Evolutionary conservation across 2,888 invertebrate genomes (phyloP), one percentile per base, ranked within the genome.

Genomic region (Amblyteles armatorius): DNA sequence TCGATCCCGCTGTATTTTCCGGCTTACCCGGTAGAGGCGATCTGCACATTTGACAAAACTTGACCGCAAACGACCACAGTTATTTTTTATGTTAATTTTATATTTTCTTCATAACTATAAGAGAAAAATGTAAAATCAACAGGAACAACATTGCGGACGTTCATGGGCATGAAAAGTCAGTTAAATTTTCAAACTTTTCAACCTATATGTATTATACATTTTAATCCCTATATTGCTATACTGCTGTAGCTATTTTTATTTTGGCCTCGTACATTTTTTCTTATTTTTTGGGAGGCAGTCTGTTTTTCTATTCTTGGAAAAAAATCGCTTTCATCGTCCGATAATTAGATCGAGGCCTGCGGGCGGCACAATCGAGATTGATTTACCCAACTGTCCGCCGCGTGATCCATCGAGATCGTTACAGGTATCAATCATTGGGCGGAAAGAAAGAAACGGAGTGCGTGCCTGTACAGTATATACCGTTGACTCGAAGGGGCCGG

Each of bases 371-470:
- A 67, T 40, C 65, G 40, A 19, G 26, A 67, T 67, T 67, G 65
- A 67, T 67, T 40, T 67, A 11, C 40, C 40, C 40, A 40, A 40
- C 19, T 67, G 36, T 19, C 4, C 40, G 65, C 19, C n/a, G 65
- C 40, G 65, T 67, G 19, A 22, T 40, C 36, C 65, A 26, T 19
- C 36, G 19, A 19, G 19, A 67, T 40, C 40, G 36, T 40, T 40
- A 67, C 65, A n/a, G 65, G 36, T 16, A 40, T 67, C 65, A 67
- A 67, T 67, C 65, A 67, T 67, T 67, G 29, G 60, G 16, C 7
- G 60, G 44, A 60, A 60, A 60, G 60, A 60, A 60, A 29, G 60
- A 60, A 33, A 16, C 29, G 26, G 26, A 60, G 16, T 60, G 13
- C 29, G 60, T n/a, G 29, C 29, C 26, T 33, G 13, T 33, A 33